phyloP scores from a whole-genome alignment of 2,888 invertebrate species.

The Elmis aenea region DNA sequence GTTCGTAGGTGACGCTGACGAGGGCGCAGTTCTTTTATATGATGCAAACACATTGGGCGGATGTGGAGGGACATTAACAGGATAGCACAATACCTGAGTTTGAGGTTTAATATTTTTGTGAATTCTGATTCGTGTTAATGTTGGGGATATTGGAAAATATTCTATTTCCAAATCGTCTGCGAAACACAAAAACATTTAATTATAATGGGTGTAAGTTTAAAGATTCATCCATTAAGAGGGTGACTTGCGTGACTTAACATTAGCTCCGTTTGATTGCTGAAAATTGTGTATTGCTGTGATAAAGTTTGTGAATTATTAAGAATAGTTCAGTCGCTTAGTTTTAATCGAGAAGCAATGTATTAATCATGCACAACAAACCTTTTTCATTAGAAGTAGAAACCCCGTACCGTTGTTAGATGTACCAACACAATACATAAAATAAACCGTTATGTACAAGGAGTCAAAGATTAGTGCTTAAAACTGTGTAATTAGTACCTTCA shows the following conservation, averaged over 20 bases:
- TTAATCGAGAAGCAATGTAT: slow-evolving; percentile 7
- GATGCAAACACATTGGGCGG: slow-evolving; percentile 53
- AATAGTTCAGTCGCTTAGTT: no score
- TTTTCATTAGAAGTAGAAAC: slow-evolving; percentile 11
- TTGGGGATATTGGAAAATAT: slow-evolving; percentile 77
- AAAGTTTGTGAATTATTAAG: no score
- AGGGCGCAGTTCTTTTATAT: slow-evolving; percentile 58
- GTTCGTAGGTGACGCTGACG: slow-evolving; percentile 58
- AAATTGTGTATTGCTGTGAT: no score
- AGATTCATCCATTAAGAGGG: no score
- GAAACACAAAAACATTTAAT: slow-evolving; percentile 44
- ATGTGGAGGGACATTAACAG: slow-evolving; percentile 46
- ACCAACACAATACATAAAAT: no score
- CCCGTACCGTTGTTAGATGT: no score
- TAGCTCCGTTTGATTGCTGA: no score
- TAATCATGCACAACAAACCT: slow-evolving; percentile 14
- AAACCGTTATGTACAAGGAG: no score
- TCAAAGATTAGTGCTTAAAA: no score
- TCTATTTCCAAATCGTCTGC: slow-evolving; percentile 75
- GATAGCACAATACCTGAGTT: slow-evolving; percentile 60
- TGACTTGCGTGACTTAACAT: no score
- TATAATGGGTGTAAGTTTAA: no score
- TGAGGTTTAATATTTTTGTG: slow-evolving; percentile 58
- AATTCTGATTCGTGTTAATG: slow-evolving; percentile 73
- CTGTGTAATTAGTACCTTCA: no score